Percentiles rank a stretch among this genome's conserved stretches.
phyloP scores from a whole-genome alignment of 1,140 invertebrate species.

The Hydropsyche tenuis region DNA sequence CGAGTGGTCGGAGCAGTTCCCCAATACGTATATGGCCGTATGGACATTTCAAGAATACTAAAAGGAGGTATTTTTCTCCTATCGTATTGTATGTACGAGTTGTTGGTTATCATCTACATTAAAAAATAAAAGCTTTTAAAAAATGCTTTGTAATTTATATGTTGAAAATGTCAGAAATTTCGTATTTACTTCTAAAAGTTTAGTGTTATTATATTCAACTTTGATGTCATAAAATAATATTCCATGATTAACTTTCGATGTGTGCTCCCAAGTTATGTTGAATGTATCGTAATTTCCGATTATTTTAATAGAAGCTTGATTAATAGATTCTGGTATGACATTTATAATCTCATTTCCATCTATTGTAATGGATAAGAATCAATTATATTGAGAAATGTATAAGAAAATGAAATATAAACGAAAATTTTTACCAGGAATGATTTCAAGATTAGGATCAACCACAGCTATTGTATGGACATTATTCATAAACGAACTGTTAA shows the following conservation, averaged over 20 bases:
- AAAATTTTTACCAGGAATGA: constrained; percentile 58
- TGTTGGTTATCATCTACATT: constrained; percentile 59
- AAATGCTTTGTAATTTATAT: too few species aligned
- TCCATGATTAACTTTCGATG: constrained; percentile 77
- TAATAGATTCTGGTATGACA: constrained; percentile 75
- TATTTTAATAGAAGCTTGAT: constrained; percentile 68
- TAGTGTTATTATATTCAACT: constrained; percentile 62
- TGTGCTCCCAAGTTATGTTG: constrained; percentile 79
- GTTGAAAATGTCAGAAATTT: neutral
- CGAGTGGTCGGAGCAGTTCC: constrained; percentile 71
- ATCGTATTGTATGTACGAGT: constrained; percentile 57
- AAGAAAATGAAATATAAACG: neutral
- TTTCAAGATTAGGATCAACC: constrained; percentile 72
- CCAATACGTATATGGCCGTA: constrained; percentile 86
- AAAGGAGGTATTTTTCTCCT: constrained; percentile 66
- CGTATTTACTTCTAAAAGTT: constrained; percentile 56
- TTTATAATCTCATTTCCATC: constrained; percentile 59
- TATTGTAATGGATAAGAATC: constrained; percentile 42
- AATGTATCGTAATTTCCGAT: constrained; percentile 77
- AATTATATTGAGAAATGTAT: neutral
- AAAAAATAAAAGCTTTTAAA: constrained; percentile 10
- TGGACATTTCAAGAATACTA: constrained; percentile 70
- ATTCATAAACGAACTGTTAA: constrained; percentile 68
- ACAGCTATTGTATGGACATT: constrained; percentile 76
- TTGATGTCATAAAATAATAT: constrained; percentile 84